Conservation (phyloP, 2,797 vertebrate genomes). For the Myiothlypis chrysogaster region DNA sequence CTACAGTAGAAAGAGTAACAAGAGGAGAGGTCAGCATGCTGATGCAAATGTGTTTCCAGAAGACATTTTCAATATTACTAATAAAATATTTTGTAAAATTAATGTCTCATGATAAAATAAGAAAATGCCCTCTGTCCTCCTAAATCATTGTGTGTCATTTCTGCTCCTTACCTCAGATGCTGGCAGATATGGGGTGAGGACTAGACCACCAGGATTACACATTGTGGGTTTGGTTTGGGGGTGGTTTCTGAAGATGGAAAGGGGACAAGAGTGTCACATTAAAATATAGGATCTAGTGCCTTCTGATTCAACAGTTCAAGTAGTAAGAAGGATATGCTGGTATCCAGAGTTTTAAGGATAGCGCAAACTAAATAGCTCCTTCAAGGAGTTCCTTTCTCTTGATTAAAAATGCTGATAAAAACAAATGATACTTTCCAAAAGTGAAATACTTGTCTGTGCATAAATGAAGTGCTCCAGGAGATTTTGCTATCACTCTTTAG, state of each 20-base stretch:
- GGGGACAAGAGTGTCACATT: neutral
- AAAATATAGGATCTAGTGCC: neutral
- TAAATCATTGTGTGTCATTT: neutral
- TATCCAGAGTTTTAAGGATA: neutral
- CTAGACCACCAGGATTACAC: neutral
- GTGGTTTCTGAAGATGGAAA: neutral
- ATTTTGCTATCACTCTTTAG: neutral
- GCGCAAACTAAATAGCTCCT: neutral
- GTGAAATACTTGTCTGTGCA: neutral
- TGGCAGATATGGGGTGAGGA: neutral
- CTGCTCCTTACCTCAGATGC: neutral
- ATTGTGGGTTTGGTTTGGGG: neutral
- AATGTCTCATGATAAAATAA: neutral
- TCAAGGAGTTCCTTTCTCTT: neutral
- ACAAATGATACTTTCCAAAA: neutral
- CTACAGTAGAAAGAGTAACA: neutral
- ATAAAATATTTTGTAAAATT: neutral
- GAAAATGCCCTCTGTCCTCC: neutral
- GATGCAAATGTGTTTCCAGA: neutral
- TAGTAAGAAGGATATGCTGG: neutral
- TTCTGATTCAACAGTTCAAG: neutral
- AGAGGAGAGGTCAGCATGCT: constrained; percentile 2
- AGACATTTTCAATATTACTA: neutral
- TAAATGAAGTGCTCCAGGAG: neutral
- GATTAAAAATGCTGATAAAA: neutral